A percentile compares a stretch with the other conserved stretches of the same genome.
These are phyloP conservation scores for Noctua comes DNA, from an alignment of 2,888 invertebrate genomes.

Conservation along the genomic window DNA sequence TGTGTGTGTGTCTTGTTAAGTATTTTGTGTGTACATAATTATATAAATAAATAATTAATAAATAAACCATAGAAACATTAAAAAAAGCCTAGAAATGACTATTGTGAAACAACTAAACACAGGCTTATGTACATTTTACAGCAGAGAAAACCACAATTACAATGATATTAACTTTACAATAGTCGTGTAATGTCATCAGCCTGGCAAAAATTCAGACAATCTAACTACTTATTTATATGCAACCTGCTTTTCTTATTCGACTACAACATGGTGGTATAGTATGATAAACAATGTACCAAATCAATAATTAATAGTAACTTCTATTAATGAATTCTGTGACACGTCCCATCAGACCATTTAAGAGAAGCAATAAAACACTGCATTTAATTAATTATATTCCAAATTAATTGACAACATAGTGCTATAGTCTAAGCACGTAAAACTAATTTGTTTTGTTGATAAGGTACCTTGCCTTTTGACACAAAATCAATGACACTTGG, in stretches of 20 bases:
- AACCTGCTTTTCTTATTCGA: background rate
- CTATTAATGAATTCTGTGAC: conserved; percentile 12
- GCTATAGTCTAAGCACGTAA: conserved; percentile 31
- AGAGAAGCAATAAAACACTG: conserved; percentile 7
- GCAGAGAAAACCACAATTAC: too few relatives aligned
- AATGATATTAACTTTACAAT: background rate
- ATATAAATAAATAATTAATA: too few relatives aligned
- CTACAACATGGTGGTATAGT: too few relatives aligned
- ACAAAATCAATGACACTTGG: conserved; percentile 9
- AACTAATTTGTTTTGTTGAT: conserved; percentile 19
- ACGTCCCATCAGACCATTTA: conserved; percentile 24
- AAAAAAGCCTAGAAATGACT: background rate
- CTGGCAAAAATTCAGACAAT: background rate
- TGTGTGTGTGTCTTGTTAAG: too few relatives aligned
- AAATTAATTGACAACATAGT: conserved; percentile 9
- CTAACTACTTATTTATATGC: background rate
- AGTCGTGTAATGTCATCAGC: background rate
- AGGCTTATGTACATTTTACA: background rate
- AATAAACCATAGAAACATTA: too few relatives aligned
- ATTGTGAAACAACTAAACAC: background rate
- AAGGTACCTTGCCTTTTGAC: conserved; percentile 6
- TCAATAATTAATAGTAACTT: conserved; percentile 10
- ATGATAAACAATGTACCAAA: background rate
- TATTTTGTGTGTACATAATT: too few relatives aligned
- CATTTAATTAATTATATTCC: conserved; percentile 32